These are phyloP conservation scores for Gorsachius magnificus DNA, from an alignment of 2,797 vertebrate genomes.

Conservation along the genomic window DNA sequence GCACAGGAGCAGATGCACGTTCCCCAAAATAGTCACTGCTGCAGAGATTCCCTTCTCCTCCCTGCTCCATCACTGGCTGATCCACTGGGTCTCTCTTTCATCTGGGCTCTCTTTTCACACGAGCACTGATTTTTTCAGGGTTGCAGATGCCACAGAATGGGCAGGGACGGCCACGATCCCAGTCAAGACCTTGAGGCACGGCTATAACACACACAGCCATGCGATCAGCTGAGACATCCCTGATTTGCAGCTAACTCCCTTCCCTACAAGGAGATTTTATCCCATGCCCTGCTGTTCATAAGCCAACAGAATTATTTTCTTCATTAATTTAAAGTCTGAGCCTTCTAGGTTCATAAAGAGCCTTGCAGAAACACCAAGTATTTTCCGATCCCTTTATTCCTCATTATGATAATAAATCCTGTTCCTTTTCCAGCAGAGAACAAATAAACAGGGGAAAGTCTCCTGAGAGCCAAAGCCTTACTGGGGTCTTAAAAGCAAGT, in stretches of 20 bases:
- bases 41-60: background rate
- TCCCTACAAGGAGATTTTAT: background rate
- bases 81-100: background rate
- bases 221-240: background rate
- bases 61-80: background rate
- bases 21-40: background rate
- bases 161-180: background rate
- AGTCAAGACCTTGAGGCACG: background rate
- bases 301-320: background rate
- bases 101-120: background rate
- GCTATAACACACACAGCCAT: background rate
- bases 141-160: background rate
- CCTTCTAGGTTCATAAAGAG: background rate
- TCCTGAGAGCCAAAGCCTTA: fast-evolving
- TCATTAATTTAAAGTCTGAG: background rate
- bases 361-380: background rate
- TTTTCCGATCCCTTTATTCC: background rate
- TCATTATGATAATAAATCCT: background rate
- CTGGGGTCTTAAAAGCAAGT: background rate
- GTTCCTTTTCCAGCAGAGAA: background rate
- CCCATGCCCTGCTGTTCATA: background rate
- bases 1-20: fast-evolving
- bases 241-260: background rate
- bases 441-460: background rate
- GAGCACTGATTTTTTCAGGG: background rate